Evolutionary conservation across 2,797 vertebrate genomes (phyloP).

Genomic region (Taeniopygia guttata): DNA sequence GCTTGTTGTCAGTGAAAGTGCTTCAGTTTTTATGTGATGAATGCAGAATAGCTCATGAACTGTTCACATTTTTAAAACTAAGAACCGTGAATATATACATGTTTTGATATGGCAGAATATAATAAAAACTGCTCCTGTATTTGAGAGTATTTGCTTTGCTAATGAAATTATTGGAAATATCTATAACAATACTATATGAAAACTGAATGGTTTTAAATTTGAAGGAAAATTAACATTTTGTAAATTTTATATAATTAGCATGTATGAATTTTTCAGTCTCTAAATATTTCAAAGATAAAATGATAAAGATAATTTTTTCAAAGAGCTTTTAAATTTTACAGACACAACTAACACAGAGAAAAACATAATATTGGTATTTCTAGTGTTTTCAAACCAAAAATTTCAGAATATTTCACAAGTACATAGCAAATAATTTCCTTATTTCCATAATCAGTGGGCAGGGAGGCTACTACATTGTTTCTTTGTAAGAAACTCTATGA

Average conservation of each 20-base stretch:
- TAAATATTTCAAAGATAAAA: not conserved
- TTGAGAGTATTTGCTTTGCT: not conserved
- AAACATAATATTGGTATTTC: not conserved
- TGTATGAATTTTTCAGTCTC: not conserved
- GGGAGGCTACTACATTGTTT: not conserved
- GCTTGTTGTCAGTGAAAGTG: not conserved
- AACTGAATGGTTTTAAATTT: not conserved
- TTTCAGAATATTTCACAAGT: not conserved
- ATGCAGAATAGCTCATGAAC: not conserved
- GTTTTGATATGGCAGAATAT: not conserved
- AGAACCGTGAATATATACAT: accelerated
- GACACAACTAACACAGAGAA: not conserved
- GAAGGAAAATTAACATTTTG: not conserved
- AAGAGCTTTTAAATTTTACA: not conserved
- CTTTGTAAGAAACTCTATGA: not conserved
- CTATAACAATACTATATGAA: not conserved
- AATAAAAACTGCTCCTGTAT: not conserved
- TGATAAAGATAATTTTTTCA: not conserved
- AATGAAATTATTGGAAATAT: not conserved
- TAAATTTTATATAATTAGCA: not conserved
- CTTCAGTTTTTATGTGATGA: not conserved
- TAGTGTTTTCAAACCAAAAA: not conserved
- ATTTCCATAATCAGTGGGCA: not conserved
- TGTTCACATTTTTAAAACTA: not conserved
- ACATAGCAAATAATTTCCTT: not conserved